Conservation (phyloP, 2,113 vertebrate genomes). For the Procapra przewalskii region DNA sequence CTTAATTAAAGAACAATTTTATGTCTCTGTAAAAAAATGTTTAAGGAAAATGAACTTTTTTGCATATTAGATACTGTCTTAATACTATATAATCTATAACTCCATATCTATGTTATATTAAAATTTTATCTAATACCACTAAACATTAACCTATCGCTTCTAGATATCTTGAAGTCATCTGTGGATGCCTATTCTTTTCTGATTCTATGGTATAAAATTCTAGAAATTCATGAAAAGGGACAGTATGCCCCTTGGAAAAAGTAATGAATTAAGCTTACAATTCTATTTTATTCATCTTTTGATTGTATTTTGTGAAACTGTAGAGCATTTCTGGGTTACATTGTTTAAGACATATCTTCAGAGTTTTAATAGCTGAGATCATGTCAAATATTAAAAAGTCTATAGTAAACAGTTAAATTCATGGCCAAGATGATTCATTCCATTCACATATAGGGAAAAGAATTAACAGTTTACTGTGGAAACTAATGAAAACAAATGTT, state of each 20-base stretch:
- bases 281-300: slow-evolving; percentile 57
- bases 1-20: slow-evolving; percentile 57
- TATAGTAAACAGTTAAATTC: neutral
- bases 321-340: neutral
- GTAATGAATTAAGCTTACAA: slow-evolving; percentile 53
- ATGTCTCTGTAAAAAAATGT: neutral
- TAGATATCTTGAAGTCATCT: slow-evolving; percentile 1
- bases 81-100: neutral
- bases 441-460: neutral
- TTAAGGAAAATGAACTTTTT: slow-evolving; percentile 28
- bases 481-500: slow-evolving; percentile 2
- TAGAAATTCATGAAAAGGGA: neutral
- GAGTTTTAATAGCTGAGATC: neutral
- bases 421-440: neutral
- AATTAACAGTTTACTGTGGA: neutral
- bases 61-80: neutral
- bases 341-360: neutral
- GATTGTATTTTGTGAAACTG: neutral
- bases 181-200: neutral
- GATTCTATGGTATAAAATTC: neutral
- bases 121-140: neutral
- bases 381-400: neutral
- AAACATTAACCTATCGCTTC: slow-evolving; percentile 9
- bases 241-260: slow-evolving; percentile 5
- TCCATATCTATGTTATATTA: neutral